These are phyloP conservation scores for Bombus difficillimus DNA, from an alignment of 1,140 invertebrate genomes.

Conservation along the genomic window DNA sequence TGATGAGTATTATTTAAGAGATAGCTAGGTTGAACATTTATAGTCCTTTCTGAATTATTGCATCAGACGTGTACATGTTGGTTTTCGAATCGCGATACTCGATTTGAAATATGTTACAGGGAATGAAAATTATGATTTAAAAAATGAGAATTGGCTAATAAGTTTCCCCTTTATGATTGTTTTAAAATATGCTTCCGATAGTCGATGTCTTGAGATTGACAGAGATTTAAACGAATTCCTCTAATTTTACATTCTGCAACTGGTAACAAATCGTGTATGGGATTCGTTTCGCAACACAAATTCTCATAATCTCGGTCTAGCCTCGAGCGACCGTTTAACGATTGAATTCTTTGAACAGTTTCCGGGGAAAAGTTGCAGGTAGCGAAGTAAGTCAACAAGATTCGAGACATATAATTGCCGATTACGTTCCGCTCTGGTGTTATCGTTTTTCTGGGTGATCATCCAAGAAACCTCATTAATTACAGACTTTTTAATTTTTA, in stretches of 20 bases:
- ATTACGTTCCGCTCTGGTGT: too few species aligned
- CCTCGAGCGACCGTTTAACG: conserved; percentile 5
- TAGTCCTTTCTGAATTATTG: neutral
- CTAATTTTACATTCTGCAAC: neutral
- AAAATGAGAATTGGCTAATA: neutral
- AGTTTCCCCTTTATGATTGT: neutral
- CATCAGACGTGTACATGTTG: neutral
- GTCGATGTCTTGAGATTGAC: neutral
- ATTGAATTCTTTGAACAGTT: conserved; percentile 24
- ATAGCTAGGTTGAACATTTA: neutral
- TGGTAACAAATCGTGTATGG: neutral
- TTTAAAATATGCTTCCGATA: neutral
- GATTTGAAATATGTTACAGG: neutral
- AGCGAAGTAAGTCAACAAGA: neutral
- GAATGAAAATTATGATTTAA: neutral
- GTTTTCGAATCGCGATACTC: neutral
- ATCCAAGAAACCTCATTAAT: neutral
- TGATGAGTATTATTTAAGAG: too few species aligned
- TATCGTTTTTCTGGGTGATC: neutral
- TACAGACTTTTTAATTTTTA: too few species aligned
- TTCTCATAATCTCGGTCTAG: neutral
- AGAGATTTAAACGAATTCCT: neutral
- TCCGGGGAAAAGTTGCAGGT: neutral
- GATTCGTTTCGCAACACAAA: conserved; percentile 4
- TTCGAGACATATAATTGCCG: neutral